Evolutionary conservation across 2,797 vertebrate genomes (phyloP), one percentile per base, ranked within the genome.

Genomic region (Lacerta viridis): DNA sequence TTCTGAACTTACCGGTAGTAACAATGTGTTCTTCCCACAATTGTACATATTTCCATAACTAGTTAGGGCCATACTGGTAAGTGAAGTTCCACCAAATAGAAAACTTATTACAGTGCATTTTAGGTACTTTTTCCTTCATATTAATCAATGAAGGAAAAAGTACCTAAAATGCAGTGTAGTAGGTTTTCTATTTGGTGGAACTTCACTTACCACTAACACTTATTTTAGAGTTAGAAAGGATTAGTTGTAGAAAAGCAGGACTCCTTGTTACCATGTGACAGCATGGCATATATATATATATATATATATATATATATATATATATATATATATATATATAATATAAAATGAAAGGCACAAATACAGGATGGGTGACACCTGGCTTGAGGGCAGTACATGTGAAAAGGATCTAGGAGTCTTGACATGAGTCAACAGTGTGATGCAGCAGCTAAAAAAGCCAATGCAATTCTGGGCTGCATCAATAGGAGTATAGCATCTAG

Each of bases 41-140:
- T 50, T 71, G 27, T 72, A 8, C 8, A 33, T 55, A 39, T 80
- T 69, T 79, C 79, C n/a, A 50, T 39, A 86, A 80, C 29, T 27
- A 39, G 2, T 39, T 10, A 23, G 10, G 23, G 29, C 11, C 46
- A 80, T 29, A 61, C 1, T 80, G 66, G 17, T 87, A 71, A 79
- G 36, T 72, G 39, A 80, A 61, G 41, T 59, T n/a, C 36, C 43
- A 36, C 23, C 77, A 80, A 80, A 29, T 39, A 41, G 10, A 78
- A 86, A 50, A 84, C 41, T 20, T 69, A 59, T 72, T 87, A 79
- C 68, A 50, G 50, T 68, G 36, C 61, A 55, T 18, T 71, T 80
- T 5, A 27, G 29, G 66, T 36, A 71, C 4, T 39, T 55, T 86
- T 8, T 4, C 39, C 43, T 79, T 79, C 15, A 33, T 68, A 55